These are phyloP conservation scores for Anser cygnoides DNA, from an alignment of 2,113 vertebrate genomes.

Conservation along the genomic window DNA sequence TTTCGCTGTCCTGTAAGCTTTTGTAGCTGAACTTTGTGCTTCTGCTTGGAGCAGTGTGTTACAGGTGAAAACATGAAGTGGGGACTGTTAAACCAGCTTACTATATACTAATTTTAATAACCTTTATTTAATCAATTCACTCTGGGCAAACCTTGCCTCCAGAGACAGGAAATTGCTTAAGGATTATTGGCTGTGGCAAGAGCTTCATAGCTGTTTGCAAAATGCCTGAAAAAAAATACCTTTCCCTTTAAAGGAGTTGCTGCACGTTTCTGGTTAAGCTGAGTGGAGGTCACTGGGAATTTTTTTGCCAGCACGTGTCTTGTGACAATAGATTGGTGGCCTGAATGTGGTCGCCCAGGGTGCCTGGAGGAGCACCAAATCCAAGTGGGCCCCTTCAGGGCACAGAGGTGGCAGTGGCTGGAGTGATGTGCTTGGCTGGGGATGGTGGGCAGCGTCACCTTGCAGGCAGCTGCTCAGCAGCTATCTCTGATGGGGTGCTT, in stretches of 20 bases:
- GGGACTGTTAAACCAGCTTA: neutral
- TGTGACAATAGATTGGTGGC: neutral
- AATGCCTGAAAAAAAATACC: neutral
- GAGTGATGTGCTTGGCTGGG: too few relatives aligned
- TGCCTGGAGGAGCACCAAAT: neutral
- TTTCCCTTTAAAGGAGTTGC: constrained; percentile 40
- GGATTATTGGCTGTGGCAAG: constrained; percentile 14
- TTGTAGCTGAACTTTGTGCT: neutral
- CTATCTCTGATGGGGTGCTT: neutral
- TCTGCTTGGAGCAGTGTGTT: neutral
- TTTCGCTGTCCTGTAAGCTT: neutral
- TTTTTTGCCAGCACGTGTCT: neutral
- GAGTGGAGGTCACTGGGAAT: neutral
- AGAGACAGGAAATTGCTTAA: constrained; percentile 40
- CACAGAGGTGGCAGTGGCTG: neutral
- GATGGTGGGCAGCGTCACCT: too few relatives aligned
- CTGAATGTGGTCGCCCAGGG: neutral
- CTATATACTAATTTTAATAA: neutral
- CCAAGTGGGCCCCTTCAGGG: neutral
- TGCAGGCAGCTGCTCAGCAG: neutral
- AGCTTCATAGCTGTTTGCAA: constrained; percentile 16
- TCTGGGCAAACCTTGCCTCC: neutral
- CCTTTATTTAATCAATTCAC: constrained; percentile 17
- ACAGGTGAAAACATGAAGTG: neutral
- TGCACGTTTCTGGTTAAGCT: neutral